These are phyloP conservation scores for Rissa tridactyla DNA, from an alignment of 2,113 vertebrate species.

Conservation along the genomic window DNA sequence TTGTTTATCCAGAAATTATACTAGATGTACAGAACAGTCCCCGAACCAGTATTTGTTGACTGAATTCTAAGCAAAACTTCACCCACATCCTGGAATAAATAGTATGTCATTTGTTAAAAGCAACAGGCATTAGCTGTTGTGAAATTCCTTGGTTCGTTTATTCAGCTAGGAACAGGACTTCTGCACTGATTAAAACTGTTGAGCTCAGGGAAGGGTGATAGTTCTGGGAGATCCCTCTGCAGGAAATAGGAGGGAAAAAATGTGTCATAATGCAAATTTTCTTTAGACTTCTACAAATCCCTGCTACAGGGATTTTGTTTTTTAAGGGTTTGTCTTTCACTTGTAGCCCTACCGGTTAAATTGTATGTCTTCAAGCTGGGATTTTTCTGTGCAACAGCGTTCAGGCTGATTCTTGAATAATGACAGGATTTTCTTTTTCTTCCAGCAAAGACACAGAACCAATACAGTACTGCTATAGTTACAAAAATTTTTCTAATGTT, in stretches of 20 bases:
- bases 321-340: conserved; percentile 28
- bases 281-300: conserved; percentile 24
- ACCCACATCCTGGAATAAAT: neutral
- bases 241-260: conserved; percentile 3
- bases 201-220: conserved; percentile 2
- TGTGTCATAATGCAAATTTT: conserved; percentile 52
- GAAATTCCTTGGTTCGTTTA: neutral
- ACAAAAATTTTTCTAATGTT: neutral
- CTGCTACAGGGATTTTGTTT: conserved; percentile 3
- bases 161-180: neutral
- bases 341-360: conserved; percentile 16
- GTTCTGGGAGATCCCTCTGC: neutral
- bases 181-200: neutral
- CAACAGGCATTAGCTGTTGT: neutral
- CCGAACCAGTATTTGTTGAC: neutral
- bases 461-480: neutral
- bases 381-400: conserved; percentile 9
- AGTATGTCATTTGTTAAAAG: neutral
- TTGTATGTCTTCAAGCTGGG: neutral
- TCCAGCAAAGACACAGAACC: neutral
- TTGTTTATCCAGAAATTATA: neutral
- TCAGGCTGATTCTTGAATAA: neutral
- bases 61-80: neutral
- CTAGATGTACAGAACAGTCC: neutral
- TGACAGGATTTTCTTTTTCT: neutral